A percentile compares a stretch with the other conserved stretches of the same genome.
These are phyloP conservation scores for Bombus polaris DNA, from an alignment of 1,140 invertebrate genomes.

Conservation along the genomic window DNA sequence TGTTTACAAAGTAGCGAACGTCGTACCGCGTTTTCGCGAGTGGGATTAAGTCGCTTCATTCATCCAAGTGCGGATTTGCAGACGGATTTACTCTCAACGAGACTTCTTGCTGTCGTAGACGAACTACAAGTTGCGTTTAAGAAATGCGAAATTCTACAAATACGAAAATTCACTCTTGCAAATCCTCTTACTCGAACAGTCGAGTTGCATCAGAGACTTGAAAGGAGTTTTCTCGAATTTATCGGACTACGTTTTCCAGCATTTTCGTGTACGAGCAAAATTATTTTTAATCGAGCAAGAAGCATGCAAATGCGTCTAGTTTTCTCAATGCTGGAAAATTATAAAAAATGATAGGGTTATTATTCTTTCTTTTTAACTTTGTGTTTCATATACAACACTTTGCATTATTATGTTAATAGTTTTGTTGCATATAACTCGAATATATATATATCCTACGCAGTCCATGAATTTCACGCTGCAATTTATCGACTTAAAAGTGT, in stretches of 20 bases:
- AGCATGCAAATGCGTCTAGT: neutral
- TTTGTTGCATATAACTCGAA: neutral
- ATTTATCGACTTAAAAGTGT: neutral
- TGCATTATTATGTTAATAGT: neutral
- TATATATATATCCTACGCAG: neutral
- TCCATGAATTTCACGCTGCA: neutral
- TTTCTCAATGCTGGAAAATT: neutral
- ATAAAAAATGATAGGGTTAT: neutral
- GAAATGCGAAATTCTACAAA: conserved; percentile 1
- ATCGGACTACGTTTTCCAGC: neutral
- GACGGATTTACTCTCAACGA: neutral
- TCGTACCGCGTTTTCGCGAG: neutral
- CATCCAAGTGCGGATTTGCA: neutral
- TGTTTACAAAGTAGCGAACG: neutral
- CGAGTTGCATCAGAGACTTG: too few species aligned
- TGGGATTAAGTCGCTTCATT: neutral
- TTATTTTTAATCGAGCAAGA: neutral
- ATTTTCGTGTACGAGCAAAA: neutral
- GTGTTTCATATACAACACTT: neutral
- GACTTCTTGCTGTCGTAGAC: neutral
- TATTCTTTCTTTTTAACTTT: neutral
- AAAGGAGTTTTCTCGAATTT: neutral
- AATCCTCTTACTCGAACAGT: neutral
- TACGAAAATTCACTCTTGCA: neutral
- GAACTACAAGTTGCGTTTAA: neutral